Evolutionary conservation across 1,140 invertebrate genomes (phyloP), one percentile per base, ranked within the genome.

Genomic region (Maniola jurtina): DNA sequence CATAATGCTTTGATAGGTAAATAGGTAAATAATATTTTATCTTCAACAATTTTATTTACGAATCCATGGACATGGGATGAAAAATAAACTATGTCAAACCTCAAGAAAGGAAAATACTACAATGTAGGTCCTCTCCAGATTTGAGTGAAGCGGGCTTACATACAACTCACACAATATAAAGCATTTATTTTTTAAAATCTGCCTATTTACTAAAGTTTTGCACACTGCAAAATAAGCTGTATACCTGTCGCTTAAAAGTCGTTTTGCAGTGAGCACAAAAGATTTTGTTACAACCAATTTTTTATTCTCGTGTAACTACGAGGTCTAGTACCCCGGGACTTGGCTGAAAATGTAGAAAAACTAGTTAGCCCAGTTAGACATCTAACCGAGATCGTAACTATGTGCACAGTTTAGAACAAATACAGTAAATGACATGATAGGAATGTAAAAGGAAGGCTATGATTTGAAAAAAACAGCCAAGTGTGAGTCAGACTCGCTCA

Each of bases 251-350:
- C 6, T 6, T 45, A 45, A 1, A 45, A 45, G 1, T 45, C 9
- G 42, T 45, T 45, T 45, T 45, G 9, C 42, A 45, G 5, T 45
- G 42, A 11, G 13, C 42, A 45, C 42, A 45, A 9, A 45, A n/a
- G n/a, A n/a, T 45, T 45, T 45, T 11, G 42, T 45, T n/a, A 45
- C 42, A 45, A 45, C 42, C 42, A 8, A 45, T n/a, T 45, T 45
- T 45, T 45, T 13, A 45, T 13, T n/a, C 13, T 11, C 10, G 9
- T 45, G 9, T 45, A 45, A 45, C 42, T 45, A n/a, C 42, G 13
- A 5, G 13, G 13, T n/a, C 42, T 11, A 45, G 42, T 1, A n/a
- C n/a, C n/a, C n/a, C n/a, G 42, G 42, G 13, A 11, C 42, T 45
- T 45, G 13, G 42, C 42, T 45, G 9, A 11, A 45, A 45, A 45